Base-by-base conservation (phyloP, 2,888 invertebrate genomes). In the Rutpela maculata region DNA sequence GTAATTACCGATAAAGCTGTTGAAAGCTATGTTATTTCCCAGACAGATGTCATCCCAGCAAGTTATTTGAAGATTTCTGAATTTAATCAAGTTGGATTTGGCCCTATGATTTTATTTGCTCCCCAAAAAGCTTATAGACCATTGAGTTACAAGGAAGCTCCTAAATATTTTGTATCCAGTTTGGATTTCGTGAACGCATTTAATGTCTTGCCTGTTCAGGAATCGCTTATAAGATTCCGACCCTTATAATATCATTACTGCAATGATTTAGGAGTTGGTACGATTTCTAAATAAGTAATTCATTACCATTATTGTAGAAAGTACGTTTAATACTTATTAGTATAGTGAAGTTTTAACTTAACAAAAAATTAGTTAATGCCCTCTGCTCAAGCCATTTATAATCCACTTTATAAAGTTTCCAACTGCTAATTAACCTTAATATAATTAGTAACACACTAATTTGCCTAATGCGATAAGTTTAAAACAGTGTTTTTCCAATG, bases 371-470 rank as follows among this genome's bases (percentile, higher is more conserved):
- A 50, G 50, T 50, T 50, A 4, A 50, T 50, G 50, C n/a, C 12
- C n/a, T 35, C 31, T 35, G 31, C 31, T 35, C 31, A 9, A 9
- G 31, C 6, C 7, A 4, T 35, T 12, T 50, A n/a, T 50, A 50
- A 50, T 15, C 50, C 15, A n/a, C 50, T 50, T 43, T 43, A 43
- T 4, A 43, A 38, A 50, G 15, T 50, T n/a, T 50, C 50, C n/a
- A 50, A 17, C 50, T 50, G n/a, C n/a, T 59, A 59, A 59, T 18
- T 59, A 50, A 59, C 19, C 19, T 18, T 59, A 19, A 59, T 59
- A 10, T 19, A 59, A 57, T 57, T 57, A 18, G 19, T 57, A 10
- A 57, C 15, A 55, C 17, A 56, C 7, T 56, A 56, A 56, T 57
- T 57, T 19, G 18, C 12, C 18, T 59, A 59, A 59, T 11, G 18